phyloP scores from a whole-genome alignment of 2,113 vertebrate species.

The Rousettus leschenaultii region DNA sequence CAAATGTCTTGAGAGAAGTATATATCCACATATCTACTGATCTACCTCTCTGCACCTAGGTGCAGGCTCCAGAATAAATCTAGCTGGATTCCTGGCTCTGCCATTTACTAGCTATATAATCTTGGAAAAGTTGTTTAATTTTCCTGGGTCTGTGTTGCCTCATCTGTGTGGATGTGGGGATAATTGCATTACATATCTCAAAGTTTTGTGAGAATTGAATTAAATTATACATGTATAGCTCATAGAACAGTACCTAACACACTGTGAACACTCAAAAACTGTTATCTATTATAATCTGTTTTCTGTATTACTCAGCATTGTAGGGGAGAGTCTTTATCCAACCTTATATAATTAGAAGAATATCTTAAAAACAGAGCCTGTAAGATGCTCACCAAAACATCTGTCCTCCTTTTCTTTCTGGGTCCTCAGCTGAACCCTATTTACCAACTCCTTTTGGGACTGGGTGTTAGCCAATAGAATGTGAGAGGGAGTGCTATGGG shows the following conservation, averaged over 20 bases:
- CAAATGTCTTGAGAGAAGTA: not conserved
- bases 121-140: not conserved
- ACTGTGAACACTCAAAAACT: not conserved
- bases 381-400: not conserved
- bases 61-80: not conserved
- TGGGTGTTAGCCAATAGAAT: not conserved
- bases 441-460: not conserved
- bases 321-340: slow-evolving; percentile 29
- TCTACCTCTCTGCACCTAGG: not conserved
- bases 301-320: not conserved
- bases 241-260: not conserved
- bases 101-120: not conserved
- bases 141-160: not conserved
- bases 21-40: not conserved
- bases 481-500: not conserved
- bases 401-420: not conserved
- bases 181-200: not conserved
- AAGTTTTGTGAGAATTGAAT: not conserved
- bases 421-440: not conserved
- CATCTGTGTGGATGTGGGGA: not conserved
- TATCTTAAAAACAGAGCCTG: slow-evolving; percentile 48
- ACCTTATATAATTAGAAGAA: slow-evolving; percentile 31
- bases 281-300: not conserved
- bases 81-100: not conserved
- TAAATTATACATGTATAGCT: not conserved